A percentile compares a stretch with the other conserved stretches of the same genome.
Conservation (phyloP, 2,888 invertebrate species). For the Syrista parreyssii region DNA sequence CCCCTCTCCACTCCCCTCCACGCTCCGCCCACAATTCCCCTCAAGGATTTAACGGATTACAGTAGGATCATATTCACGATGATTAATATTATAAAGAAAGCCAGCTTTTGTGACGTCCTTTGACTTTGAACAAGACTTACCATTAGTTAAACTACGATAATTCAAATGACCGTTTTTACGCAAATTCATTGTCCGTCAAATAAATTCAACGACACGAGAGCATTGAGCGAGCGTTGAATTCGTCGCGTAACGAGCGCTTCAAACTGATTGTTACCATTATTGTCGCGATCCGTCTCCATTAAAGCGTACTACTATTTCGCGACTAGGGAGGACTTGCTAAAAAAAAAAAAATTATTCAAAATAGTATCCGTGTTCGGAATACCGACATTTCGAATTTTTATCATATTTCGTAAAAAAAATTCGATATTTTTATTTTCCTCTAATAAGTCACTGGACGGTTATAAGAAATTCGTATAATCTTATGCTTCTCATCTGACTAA, state of each 20-base stretch:
- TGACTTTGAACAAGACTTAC: background rate
- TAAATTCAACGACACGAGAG: background rate
- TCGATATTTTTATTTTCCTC: background rate
- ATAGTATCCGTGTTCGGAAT: no score
- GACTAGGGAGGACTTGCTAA: background rate
- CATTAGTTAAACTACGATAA: background rate
- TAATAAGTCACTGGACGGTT: background rate
- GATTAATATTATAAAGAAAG: background rate
- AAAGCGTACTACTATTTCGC: conserved; percentile 39
- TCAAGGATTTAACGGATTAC: background rate
- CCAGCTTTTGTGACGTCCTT: background rate
- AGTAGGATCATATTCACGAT: background rate
- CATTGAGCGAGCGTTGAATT: background rate
- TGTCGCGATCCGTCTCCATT: conserved; percentile 49
- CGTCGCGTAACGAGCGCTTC: conserved; percentile 7
- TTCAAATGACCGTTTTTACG: background rate
- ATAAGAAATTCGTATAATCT: background rate
- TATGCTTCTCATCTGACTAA: background rate
- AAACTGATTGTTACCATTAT: conserved; percentile 48
- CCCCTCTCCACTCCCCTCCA: background rate
- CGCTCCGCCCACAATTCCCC: background rate
- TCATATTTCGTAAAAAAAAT: background rate
- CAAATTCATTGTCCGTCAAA: background rate
- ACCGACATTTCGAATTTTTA: no score
- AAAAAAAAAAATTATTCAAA: conserved; percentile 3